Evolutionary conservation across 2,797 vertebrate species (phyloP), one percentile per base, ranked within the genome.

Genomic region (Labroides dimidiatus): DNA sequence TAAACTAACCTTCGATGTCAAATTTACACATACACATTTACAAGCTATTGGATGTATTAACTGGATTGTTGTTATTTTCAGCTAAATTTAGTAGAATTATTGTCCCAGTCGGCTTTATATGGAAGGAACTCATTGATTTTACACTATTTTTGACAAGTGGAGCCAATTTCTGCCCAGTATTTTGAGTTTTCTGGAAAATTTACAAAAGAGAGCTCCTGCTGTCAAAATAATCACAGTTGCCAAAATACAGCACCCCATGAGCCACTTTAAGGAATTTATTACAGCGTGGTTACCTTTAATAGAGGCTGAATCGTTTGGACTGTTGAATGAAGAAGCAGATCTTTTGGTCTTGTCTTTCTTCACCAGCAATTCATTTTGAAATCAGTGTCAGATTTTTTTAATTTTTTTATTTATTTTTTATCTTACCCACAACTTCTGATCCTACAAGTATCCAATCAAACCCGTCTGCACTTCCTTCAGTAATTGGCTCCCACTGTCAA

Each of bases 401-500:
- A 4, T 10, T 54, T 23, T 51, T 15, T 6, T 10, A 50, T 30
- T 51, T n/a, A n/a, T n/a, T 15, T 59, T 44, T 14, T 54, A 6
- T 1, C 19, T 19, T 14, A n/a, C n/a, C n/a, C n/a, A n/a, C 17
- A 41, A 42, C n/a, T 36, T 57, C 20, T 19, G 30, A 8, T 61
- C 33, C n/a, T 7, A 3, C 53, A 2, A 6, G 24, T 39, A 10
- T 54, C 67, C 53, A 59, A 56, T 77, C 58, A 67, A 67, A 81
- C 49, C 10, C 23, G 39, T 21, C 50, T 10, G n/a, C 58, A 10
- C 24, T 12, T 64, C 51, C 44, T 39, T 65, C 55, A 50, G 56
- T 69, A 70, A 64, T 64, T 77, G 65, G 54, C 66, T 74, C 49
- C 58, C 9, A 41, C 63, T 75, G 45, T 70, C 60, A 69, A 51